phyloP scores from a whole-genome alignment of 1,140 invertebrate species.

The Drosophila pseudoobscura region DNA sequence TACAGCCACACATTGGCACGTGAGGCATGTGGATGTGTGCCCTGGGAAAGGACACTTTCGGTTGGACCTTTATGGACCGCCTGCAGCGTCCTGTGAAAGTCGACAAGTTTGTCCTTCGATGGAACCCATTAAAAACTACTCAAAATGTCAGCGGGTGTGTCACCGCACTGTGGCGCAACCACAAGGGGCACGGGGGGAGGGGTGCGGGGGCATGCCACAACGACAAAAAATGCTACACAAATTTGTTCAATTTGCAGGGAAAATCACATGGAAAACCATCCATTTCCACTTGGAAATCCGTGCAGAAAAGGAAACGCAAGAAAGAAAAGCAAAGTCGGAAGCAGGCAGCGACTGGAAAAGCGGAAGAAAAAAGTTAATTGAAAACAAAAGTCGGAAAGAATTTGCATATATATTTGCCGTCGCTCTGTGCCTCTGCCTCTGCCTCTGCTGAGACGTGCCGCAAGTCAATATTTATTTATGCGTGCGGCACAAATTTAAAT shows the following conservation, averaged over 20 bases:
- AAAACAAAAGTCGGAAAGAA: conserved; percentile 74
- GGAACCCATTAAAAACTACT: conserved; percentile 77
- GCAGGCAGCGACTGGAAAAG: conserved; percentile 15
- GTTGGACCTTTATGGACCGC: conserved; percentile 28
- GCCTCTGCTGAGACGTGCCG: conserved; percentile 39
- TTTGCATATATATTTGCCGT: conserved; percentile 75
- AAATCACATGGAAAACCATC: not conserved
- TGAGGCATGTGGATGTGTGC: conserved; percentile 16
- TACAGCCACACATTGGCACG: not conserved
- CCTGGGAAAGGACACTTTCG: conserved; percentile 31
- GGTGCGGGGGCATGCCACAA: not conserved
- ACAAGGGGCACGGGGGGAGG: not conserved
- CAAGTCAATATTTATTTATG: conserved; percentile 78
- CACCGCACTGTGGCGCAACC: conserved; percentile 15
- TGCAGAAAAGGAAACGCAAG: conserved; percentile 1
- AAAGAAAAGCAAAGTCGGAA: conserved; percentile 25
- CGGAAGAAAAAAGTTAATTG: conserved; percentile 67
- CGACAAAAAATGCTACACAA: conserved; percentile 55
- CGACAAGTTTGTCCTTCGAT: conserved; percentile 53
- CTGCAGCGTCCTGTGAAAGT: conserved; percentile 49
- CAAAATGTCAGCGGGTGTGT: conserved; percentile 66
- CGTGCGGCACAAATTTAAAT: conserved; percentile 67
- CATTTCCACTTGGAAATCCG: not conserved
- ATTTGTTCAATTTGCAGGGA: conserved; percentile 60
- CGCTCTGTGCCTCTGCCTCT: not conserved